Base-by-base conservation (phyloP, 2,888 invertebrate genomes). In the Mesochorus sp. region DNA sequence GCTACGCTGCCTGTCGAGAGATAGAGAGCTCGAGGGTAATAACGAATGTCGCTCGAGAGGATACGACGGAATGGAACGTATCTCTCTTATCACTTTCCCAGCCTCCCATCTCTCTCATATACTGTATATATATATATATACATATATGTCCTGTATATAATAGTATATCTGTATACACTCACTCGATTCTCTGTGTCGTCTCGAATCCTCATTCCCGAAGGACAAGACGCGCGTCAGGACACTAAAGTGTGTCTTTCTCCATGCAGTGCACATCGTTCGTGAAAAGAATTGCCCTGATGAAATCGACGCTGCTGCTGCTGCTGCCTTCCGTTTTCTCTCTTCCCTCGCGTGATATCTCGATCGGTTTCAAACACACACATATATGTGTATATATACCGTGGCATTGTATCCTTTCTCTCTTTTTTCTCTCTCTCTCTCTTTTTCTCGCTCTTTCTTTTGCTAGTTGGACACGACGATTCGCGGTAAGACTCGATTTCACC, bases 1-100 rank as follows among this genome's bases (percentile, higher is more conserved):
- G n/a, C n/a, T n/a, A n/a, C n/a, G n/a, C n/a, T 34, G 53, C 53
- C 53, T 26, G 34, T 28, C 37, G 70, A 49, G 51, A 62, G 51
- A 66, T 34, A 64, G 42, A 59, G 64, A 74, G 64, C 74, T 78
- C 59, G 57, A 44, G 68, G 64, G 68, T 74, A 78, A 78, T 70
- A 74, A 78, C 74, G 78, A 74, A 70, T 64, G 70, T 78, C 77
- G 77, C 77, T 74, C 70, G 68, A 70, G 68, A 64, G 68, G 37
- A 78, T 71, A 71, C 64, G 71, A 71, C 68, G 62, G 55, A 71
- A 76, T 66, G 64, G 66, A 74, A 74, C 77, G 55, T 61, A 47
- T 49, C 55, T 61, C 62, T 14, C 39, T 26, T 59, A 72, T 77
- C 72, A 31, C 61, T 62, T 39, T 10, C 37, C 37, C 10, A 10